These are phyloP conservation scores for Augochlorella aurata DNA, from an alignment of 2,888 invertebrate genomes.

Conservation along the genomic window DNA sequence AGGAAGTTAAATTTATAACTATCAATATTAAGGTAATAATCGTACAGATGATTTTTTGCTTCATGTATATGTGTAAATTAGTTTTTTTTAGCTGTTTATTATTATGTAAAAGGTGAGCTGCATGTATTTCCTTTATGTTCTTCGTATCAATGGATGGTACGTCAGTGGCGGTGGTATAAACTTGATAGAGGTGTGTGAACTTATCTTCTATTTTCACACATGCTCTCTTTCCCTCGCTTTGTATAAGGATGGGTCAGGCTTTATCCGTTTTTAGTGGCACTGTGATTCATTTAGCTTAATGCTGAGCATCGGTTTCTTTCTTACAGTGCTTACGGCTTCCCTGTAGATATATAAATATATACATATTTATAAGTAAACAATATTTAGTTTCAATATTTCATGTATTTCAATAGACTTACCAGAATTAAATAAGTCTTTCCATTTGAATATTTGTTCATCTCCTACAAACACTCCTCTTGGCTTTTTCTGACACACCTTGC, in stretches of 20 bases:
- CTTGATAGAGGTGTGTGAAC: slow-evolving; percentile 72
- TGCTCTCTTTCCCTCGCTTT: slow-evolving; percentile 70
- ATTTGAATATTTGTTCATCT: slow-evolving; percentile 83
- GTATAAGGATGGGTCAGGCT: slow-evolving; percentile 75
- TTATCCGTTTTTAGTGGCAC: slow-evolving; percentile 78
- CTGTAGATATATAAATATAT: slow-evolving; percentile 59
- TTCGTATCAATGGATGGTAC: slow-evolving; percentile 73
- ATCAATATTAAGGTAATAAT: slow-evolving; percentile 80
- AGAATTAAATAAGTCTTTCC: slow-evolving; percentile 82
- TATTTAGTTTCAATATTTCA: neutral
- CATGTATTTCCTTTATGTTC: slow-evolving; percentile 73
- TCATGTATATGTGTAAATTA: slow-evolving; percentile 80
- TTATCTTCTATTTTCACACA: slow-evolving; percentile 67
- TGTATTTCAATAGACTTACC: slow-evolving; percentile 69
- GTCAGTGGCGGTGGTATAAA: slow-evolving; percentile 74
- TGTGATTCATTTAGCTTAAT: slow-evolving; percentile 78
- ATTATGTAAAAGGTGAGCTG: slow-evolving; percentile 79
- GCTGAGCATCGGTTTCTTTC: slow-evolving; percentile 78
- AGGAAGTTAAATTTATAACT: slow-evolving; percentile 79
- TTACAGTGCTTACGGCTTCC: slow-evolving; percentile 80
- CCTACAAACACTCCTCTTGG: slow-evolving; percentile 98
- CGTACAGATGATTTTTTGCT: slow-evolving; percentile 80
- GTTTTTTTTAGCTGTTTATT: slow-evolving; percentile 77
- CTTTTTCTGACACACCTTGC: slow-evolving; percentile 99
- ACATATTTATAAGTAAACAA: neutral